Base-by-base conservation (phyloP, 2,888 invertebrate genomes). In the Rosalia funebris region DNA sequence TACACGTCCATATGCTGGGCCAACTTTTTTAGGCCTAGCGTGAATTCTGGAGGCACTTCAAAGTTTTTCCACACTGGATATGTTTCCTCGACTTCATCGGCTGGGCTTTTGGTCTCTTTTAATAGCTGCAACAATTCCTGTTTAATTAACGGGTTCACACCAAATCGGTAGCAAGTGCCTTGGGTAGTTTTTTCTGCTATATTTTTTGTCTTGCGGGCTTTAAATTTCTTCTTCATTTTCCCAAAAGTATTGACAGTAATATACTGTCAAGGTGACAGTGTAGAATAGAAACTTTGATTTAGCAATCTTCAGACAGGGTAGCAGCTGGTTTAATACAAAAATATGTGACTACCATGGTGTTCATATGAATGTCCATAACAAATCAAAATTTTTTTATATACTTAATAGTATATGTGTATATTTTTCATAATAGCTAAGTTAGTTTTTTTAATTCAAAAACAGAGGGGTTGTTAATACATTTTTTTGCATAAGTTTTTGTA, bases 61-160 rank as follows among this genome's bases (percentile, higher is more conserved):
- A 54, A 69, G 56, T 69, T 59, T 4, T 61, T 63, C 66, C 68
- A 68, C 17, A 19, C 36, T 19, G 17, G 52, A 37, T 57, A 56
- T 10, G 57, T 36, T 20, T 63, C 52, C 19, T 61, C 62, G 34
- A n/a, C 2, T 32, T 45, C 15, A 19, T 56, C 62, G 7, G 42
- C 12, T n/a, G 54, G 36, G 5, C n/a, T 52, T 20, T 63, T 61
- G 2, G 61, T 58, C 5, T 62, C 62, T 44, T 65, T 63, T 12
- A 69, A 48, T 9, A 66, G 60, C 44, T 66, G 65, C 41, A 69
- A 55, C 10, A 69, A 47, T 57, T 69, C 69, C 11, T 66, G 58
- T 36, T 66, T 69, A 19, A 66, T 69, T 31, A 63, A 36, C 1
- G 69, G 69, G 46, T 66, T 69, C 11, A 69, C 69, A 31, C 55